These are phyloP conservation scores for Lutraria lutraria DNA, from an alignment of 2,888 invertebrate species.

Conservation along the genomic window DNA sequence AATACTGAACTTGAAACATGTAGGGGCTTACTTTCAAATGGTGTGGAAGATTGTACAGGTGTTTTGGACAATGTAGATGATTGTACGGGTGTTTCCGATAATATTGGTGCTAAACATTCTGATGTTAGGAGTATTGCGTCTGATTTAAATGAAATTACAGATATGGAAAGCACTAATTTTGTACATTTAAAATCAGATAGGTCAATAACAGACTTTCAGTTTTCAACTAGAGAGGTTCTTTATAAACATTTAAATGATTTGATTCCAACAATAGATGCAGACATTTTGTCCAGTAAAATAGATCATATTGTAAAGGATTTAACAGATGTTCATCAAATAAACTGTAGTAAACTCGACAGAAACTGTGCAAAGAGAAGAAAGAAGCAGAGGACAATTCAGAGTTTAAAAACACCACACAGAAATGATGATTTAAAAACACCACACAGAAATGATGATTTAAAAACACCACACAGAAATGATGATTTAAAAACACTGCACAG, in stretches of 20 bases:
- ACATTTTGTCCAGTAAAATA: constrained; percentile 11
- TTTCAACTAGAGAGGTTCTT: constrained; percentile 23
- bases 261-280: constrained; percentile 33
- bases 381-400: background rate
- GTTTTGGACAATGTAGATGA: background rate
- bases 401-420: background rate
- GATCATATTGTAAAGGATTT: constrained; percentile 30
- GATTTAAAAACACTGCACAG: background rate
- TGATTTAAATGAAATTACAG: background rate
- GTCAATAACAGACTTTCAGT: constrained; percentile 5
- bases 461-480: background rate
- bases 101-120: background rate
- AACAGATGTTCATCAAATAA: constrained; percentile 2
- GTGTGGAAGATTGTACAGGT: background rate
- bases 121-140: background rate
- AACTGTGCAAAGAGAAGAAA: background rate
- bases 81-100: no score
- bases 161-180: background rate
- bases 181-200: background rate
- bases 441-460: background rate
- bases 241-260: constrained; percentile 45
- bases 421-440: background rate
- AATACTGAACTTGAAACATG: background rate
- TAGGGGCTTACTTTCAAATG: no score
- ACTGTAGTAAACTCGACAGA: background rate